Base-by-base conservation (phyloP, 2,113 vertebrate genomes). In the Damaliscus lunatus region DNA sequence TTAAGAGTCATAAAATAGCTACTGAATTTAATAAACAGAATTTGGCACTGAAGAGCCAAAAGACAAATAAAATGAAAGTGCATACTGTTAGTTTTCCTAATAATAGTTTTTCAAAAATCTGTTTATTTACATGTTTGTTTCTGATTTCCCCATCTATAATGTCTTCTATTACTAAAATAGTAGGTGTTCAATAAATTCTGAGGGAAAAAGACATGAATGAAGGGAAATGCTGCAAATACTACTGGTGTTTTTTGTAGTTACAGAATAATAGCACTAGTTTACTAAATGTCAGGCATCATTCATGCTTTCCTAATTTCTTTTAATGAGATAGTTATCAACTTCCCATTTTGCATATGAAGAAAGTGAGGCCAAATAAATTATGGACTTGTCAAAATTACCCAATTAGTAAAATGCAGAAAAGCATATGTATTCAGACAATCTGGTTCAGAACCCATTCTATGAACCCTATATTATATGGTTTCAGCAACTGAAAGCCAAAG, bases 191-290 rank as follows among this genome's bases (percentile, higher is more conserved):
- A 80, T 94, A 86, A 53, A 87, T 92, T 95, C 55, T 83, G 33
- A 96, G n/a, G 43, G 67, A 93, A 96, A 53, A 95, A 55, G 82
- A 53, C 8, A 91, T 59, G 50, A 93, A 78, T 78, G 48, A 91
- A 96, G 13, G 5, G 9, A 89, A 96, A 94, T 17, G 95, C 0
- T 27, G 4, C 19, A 67, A 86, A 87, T 8, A 71, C 9, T 52
- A 48, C 81, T 89, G 95, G 59, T 33, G 33, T n/a, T 85, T 97
- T 16, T 43, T 60, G 5, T 91, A 40, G 67, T 93, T 91, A 85
- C 2, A 88, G 50, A 93, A 83, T 86, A 91, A 78, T 4, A 55
- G 7, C 3, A 77, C n/a, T 25, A 89, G n/a, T 43, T 85, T 80
- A 96, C 33, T 90, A 91, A 93, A 95, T 80, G n/a, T 43, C 67